These are phyloP conservation scores for Halcyon smyrnensis DNA, from an alignment of 2,797 vertebrate species.

Conservation along the genomic window DNA sequence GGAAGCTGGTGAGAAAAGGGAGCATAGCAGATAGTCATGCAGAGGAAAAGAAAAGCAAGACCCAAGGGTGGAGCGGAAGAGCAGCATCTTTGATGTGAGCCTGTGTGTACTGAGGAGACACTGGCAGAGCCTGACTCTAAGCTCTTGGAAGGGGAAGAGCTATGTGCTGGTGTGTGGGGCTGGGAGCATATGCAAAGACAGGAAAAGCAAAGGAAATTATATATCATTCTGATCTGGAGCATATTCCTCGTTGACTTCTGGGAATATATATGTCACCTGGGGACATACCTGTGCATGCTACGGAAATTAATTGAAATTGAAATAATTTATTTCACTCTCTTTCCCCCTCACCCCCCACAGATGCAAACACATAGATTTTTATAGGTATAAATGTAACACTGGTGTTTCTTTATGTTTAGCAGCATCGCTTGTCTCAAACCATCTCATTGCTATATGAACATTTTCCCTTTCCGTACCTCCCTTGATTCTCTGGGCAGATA, in stretches of 20 bases:
- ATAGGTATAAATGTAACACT: neutral
- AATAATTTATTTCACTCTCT: neutral
- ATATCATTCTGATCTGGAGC: neutral
- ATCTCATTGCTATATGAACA: neutral
- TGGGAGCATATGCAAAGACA: neutral
- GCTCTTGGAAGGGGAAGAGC: neutral
- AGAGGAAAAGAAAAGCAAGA: neutral
- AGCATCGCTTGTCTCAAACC: neutral
- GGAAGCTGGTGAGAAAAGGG: neutral
- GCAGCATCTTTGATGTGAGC: neutral
- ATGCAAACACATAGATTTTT: neutral
- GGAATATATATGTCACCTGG: neutral
- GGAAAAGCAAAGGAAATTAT: neutral
- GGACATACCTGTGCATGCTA: neutral
- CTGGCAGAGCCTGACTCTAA: neutral
- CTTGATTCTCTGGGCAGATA: neutral
- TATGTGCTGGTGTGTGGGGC: rapidly evolving
- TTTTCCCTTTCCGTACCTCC: neutral
- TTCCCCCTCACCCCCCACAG: neutral
- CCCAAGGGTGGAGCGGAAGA: neutral
- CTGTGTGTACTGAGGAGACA: neutral
- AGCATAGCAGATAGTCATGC: rapidly evolving
- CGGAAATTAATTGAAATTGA: neutral
- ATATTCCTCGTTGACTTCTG: neutral
- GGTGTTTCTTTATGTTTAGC: neutral